Evolutionary conservation across 2,113 vertebrate species (phyloP).

Genomic region (Myrmecobius fasciatus): DNA sequence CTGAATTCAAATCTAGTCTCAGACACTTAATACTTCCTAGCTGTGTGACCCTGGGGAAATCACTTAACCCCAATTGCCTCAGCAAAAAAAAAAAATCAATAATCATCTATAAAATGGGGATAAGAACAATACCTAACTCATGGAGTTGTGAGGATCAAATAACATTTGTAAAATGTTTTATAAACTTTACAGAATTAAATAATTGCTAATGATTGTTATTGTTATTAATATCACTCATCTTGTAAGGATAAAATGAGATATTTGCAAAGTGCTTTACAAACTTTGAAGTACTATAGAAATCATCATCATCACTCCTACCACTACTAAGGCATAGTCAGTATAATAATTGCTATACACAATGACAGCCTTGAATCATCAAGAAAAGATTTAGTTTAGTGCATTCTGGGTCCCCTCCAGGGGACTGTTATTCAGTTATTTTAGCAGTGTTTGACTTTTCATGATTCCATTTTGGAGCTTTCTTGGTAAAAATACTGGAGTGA

Average conservation of each 20-base stretch:
- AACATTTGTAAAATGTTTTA: neutral
- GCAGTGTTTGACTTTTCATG: too few species aligned
- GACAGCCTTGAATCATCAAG: neutral
- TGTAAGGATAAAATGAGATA: neutral
- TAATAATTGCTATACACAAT: neutral
- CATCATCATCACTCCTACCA: neutral
- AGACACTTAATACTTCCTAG: too few species aligned
- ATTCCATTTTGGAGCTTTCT: too few species aligned
- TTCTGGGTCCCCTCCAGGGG: neutral
- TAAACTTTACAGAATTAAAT: neutral
- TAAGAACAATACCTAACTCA: neutral
- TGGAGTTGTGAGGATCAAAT: neutral
- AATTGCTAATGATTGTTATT: neutral
- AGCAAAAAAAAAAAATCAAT: too few species aligned
- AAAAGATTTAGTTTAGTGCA: neutral
- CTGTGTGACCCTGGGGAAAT: too few species aligned
- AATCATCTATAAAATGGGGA: neutral
- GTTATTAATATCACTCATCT: neutral
- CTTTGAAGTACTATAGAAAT: neutral
- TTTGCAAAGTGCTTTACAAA: neutral
- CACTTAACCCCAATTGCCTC: too few species aligned
- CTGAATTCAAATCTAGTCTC: too few species aligned
- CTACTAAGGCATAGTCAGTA: neutral
- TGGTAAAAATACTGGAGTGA: too few species aligned
- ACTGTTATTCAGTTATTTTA: too few species aligned